Base-by-base conservation (phyloP, 2,797 vertebrate species). In the Nannoperca obscura region DNA sequence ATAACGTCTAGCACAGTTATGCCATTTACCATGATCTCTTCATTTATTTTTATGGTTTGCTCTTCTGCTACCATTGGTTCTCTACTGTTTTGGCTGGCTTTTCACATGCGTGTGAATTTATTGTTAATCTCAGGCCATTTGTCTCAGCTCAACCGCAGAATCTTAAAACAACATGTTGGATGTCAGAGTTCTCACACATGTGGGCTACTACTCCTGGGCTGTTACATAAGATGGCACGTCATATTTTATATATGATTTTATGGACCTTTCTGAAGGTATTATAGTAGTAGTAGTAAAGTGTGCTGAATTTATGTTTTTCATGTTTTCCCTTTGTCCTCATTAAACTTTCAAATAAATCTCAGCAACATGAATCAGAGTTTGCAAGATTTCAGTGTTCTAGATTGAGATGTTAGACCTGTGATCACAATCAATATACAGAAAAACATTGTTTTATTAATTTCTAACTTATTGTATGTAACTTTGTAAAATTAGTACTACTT, bases 91-190 rank as follows among this genome's bases (percentile, higher is more conserved):
- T 58, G 47, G 20, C 74, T 83, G 74, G 80, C 52, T 34, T 5
- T 34, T 79, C 36, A 30, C 59, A 46, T 59, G 64, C 52, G 42
- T 63, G 50, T 64, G 60, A 76, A 66, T 83, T 78, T 71, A 78
- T 86, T 86, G 32, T 81, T 89, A 65, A 50, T 81, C 36, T 59
- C 46, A 67, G 58, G 49, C 34, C 64, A 19, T 55, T 83, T 22
- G 38, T 80, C 60, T 71, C 53, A 27, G 49, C 75, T 81, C 61
- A 58, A 36, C 71, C 1, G 34, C 54, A 65, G 40, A 72, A 74
- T 78, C 57, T 74, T 82, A 70, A 70, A 87, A 54, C 62, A 86
- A 60, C 67, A 69, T n/a, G 59, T 38, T 70, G 50, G 55, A 13
- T 9, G 7, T 30, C 54, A 68, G 22, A 55, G 59, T 42, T 82